Base-by-base conservation (phyloP, 1,140 invertebrate genomes). In the Oryzaephilus surinamensis region DNA sequence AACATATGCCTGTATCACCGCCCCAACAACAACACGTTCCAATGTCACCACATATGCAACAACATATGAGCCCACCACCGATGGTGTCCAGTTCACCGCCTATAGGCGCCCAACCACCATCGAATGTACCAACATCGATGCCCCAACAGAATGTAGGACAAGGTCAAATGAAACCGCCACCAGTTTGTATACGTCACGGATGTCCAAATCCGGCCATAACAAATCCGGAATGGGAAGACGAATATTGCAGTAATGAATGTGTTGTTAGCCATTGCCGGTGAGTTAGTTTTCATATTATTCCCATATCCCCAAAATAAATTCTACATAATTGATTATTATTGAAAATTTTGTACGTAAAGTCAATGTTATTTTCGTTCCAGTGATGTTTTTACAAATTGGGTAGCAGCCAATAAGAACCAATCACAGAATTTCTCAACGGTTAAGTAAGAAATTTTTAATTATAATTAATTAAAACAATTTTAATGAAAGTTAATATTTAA, bases 221-320 rank as follows among this genome's bases (percentile, higher is more conserved):
- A 26, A 94, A 88, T 66, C 79, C 82, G 32, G 90, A 94, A 65
- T 97, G 92, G 92, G 92, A 96, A 62, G 85, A 92, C 61, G 91
- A 96, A 66, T 97, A 95, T 64, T 97, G 93, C 67, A 92, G 87
- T 63, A 94, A 93, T 68, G 91, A 97, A 62, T 97, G 93, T 70
- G 92, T 95, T 42, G 89, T 95, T 50, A 89, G 81, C 58, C 92
- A 97, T 66, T 96, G 92, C 77, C 85, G 81, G 80, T 83, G 65
- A 62, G 63, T 61, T 44, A 5, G 19, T 20, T 5, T 20, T 20
- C 4, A 20, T 20, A 20, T 5, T 8, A 20, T 20, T 20, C 8
- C 8, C 4, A 5, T 8, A 20, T 8, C 4, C 4, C 19, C 4
- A 20, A 20, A 20, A 8, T 8, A 20, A 20, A 20, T 8, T 4